Conservation (phyloP, 2,888 invertebrate genomes). For the Portevinia maculata region DNA sequence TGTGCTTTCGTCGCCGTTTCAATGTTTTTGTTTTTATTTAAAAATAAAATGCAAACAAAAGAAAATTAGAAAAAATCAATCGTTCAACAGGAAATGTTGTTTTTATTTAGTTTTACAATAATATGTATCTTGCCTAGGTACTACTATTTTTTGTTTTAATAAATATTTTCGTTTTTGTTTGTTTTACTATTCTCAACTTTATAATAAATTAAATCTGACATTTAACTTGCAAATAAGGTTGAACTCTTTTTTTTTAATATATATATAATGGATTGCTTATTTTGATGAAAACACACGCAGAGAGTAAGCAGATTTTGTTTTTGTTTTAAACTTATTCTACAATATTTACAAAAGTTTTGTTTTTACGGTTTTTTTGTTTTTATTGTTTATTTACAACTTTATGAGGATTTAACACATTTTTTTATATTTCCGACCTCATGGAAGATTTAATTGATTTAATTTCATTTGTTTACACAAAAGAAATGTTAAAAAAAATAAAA, state of each 20-base stretch:
- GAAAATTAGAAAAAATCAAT: conserved; percentile 5
- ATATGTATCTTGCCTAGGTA: conserved; percentile 3
- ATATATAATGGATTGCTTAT: conserved; percentile 75
- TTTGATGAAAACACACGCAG: conserved; percentile 77
- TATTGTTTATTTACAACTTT: conserved; percentile 65
- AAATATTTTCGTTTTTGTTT: conserved; percentile 45
- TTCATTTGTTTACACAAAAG: conserved; percentile 67
- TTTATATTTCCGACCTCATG: conserved; percentile 71
- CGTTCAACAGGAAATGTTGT: conserved; percentile 38
- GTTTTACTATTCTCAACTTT: conserved; percentile 41
- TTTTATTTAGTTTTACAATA: conserved; percentile 15
- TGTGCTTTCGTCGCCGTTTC: conserved; percentile 74
- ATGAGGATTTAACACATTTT: conserved; percentile 60
- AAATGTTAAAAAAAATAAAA: conserved; percentile 61
- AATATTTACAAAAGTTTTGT: conserved; percentile 75
- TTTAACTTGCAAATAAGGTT: conserved; percentile 71
- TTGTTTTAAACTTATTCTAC: conserved; percentile 46
- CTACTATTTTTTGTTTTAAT: conserved; percentile 42
- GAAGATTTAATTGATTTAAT: conserved; percentile 78
- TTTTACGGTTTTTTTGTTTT: conserved; percentile 73
- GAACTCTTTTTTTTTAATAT: conserved; percentile 47
- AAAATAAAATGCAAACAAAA: conserved; percentile 49
- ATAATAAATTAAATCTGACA: conserved; percentile 69
- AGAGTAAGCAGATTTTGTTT: conserved; percentile 71
- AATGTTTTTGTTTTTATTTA: conserved; percentile 20